Percentiles rank a stretch among this genome's conserved stretches.
These are phyloP conservation scores for Eilema sororculum DNA, from an alignment of 2,888 invertebrate species.

Conservation along the genomic window DNA sequence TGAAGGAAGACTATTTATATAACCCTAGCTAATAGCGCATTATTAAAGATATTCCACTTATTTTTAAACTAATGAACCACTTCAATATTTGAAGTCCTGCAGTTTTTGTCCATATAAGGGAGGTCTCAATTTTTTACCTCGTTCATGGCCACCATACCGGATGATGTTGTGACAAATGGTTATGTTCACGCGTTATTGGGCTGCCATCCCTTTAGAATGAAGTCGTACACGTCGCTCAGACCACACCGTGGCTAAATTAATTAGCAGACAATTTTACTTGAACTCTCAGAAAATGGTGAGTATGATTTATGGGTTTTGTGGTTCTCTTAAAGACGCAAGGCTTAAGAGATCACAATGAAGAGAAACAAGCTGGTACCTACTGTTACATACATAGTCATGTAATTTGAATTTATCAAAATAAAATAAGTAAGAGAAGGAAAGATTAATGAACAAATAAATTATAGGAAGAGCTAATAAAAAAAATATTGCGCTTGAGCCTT, in stretches of 20 bases:
- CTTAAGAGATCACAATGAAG: too few species aligned
- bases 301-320: constrained; percentile 52
- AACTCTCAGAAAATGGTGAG: constrained; percentile 44
- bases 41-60: too few species aligned
- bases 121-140: constrained; percentile 27
- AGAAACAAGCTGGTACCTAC: too few species aligned
- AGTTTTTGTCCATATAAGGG: background rate
- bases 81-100: background rate
- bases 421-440: too few species aligned
- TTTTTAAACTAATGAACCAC: background rate
- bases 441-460: too few species aligned
- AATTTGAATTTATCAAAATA: too few species aligned
- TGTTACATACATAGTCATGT: too few species aligned
- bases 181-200: constrained; percentile 81
- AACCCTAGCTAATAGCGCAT: too few species aligned
- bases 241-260: constrained; percentile 73
- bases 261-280: constrained; percentile 44
- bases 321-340: too few species aligned
- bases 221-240: constrained; percentile 68
- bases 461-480: too few species aligned
- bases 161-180: constrained; percentile 81
- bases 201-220: constrained; percentile 70
- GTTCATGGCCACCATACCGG: constrained; percentile 71
- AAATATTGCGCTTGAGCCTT: too few species aligned
- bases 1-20: too few species aligned